A percentile compares a stretch with the other conserved stretches of the same genome.
These are phyloP conservation scores for Polylopha cassiicola DNA, from an alignment of 2,888 invertebrate genomes.

Conservation along the genomic window DNA sequence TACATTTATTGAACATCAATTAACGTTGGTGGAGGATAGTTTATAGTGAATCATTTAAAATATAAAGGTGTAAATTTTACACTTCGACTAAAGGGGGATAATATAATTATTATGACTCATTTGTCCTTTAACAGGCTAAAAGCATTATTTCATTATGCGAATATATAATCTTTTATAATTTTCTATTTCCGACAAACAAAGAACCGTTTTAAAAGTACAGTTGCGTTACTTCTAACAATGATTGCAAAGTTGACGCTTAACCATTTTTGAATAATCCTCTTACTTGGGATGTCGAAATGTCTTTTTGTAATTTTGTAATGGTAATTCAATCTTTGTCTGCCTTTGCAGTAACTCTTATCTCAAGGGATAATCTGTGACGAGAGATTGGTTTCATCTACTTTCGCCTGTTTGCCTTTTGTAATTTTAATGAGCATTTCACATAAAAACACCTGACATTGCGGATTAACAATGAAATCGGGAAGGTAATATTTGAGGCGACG, in stretches of 20 bases:
- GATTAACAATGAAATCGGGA: slow-evolving; percentile 34
- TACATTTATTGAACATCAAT: too few species aligned
- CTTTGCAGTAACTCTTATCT: slow-evolving; percentile 46
- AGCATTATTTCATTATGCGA: too few species aligned
- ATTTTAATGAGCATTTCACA: slow-evolving; percentile 53
- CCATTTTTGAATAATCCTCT: slow-evolving; percentile 20
- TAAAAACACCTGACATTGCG: slow-evolving; percentile 37
- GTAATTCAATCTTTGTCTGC: slow-evolving; percentile 57
- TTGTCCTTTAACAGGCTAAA: too few species aligned
- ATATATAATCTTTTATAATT: too few species aligned
- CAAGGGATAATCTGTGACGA: slow-evolving; percentile 48
- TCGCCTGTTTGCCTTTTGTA: slow-evolving; percentile 47
- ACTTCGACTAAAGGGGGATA: too few species aligned
- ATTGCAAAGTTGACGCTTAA: slow-evolving; percentile 21
- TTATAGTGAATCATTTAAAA: too few species aligned
- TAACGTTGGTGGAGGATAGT: too few species aligned
- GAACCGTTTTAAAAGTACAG: slow-evolving; percentile 15
- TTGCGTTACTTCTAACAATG: slow-evolving; percentile 11
- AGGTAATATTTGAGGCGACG: not conserved
- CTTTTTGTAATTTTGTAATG: slow-evolving; percentile 52
- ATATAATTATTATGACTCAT: too few species aligned
- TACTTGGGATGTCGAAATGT: slow-evolving; percentile 23
- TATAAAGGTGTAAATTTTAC: too few species aligned
- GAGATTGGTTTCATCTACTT: slow-evolving; percentile 48
- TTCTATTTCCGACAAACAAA: not conserved